Conservation (phyloP, 2,888 invertebrate species). For the Dinocampus coccinellae region DNA sequence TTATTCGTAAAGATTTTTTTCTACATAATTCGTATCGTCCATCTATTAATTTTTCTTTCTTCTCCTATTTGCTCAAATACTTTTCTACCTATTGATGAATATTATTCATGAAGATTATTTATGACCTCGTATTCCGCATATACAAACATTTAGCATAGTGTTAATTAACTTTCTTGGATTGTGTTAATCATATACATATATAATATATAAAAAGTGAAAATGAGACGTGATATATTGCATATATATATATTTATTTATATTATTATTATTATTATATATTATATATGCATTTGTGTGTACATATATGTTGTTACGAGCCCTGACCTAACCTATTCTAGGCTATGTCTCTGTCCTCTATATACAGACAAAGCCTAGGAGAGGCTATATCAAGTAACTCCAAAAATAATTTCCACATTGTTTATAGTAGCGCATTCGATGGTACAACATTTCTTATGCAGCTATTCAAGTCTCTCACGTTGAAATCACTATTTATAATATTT, state of each 20-base stretch:
- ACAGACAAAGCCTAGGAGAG: constrained; percentile 70
- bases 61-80: neutral
- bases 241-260: neutral
- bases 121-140: neutral
- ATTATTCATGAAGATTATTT: neutral
- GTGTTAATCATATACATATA: constrained; percentile 18
- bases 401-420: neutral
- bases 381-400: constrained; percentile 63
- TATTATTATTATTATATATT: neutral
- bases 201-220: constrained; percentile 1
- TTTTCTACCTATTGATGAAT: neutral
- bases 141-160: constrained; percentile 5
- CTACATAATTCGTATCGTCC: neutral
- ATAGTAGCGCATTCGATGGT: neutral
- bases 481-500: constrained; percentile 39
- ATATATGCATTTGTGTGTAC: neutral
- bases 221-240: neutral
- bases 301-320: constrained; percentile 55
- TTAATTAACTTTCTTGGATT: neutral
- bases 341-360: constrained; percentile 63
- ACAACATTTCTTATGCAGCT: constrained; percentile 50
- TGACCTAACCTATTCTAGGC: constrained; percentile 70
- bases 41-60: neutral
- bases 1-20: neutral
- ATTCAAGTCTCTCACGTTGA: constrained; percentile 49